Conservation (phyloP, 2,113 vertebrate species). For the Rhinopomastus cyanomelas region DNA sequence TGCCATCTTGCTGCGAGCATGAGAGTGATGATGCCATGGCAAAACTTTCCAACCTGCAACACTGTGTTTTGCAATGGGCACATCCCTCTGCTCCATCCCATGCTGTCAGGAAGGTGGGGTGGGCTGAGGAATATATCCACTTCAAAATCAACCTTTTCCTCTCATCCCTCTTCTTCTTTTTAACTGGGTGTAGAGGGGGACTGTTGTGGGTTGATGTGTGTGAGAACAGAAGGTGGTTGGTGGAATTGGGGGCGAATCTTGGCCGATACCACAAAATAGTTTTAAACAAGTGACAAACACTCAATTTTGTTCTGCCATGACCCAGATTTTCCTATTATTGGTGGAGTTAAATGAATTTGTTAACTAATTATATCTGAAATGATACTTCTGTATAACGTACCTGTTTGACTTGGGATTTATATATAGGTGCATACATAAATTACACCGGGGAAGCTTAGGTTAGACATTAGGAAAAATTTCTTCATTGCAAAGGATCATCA, state of each 20-base stretch:
- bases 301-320: slow-evolving; percentile 7
- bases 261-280: background rate
- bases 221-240: background rate
- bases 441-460: no score
- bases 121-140: background rate
- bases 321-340: slow-evolving; percentile 2
- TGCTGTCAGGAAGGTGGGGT: background rate
- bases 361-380: slow-evolving; percentile 19
- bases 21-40: fast-evolving
- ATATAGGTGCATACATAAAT: background rate
- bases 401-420: background rate
- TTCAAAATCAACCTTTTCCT: background rate
- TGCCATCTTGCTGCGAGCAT: background rate
- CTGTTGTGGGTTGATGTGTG: background rate
- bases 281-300: background rate
- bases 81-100: background rate
- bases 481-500: no score
- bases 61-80: fast-evolving
- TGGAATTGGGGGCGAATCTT: background rate
- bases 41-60: background rate
- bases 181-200: background rate
- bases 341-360: background rate
- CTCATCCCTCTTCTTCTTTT: background rate
- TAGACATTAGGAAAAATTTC: no score
- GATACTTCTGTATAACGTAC: background rate